A percentile compares a stretch with the other conserved stretches of the same genome.
phyloP scores from a whole-genome alignment of 2,888 invertebrate species.

The Drosophila limbata region DNA sequence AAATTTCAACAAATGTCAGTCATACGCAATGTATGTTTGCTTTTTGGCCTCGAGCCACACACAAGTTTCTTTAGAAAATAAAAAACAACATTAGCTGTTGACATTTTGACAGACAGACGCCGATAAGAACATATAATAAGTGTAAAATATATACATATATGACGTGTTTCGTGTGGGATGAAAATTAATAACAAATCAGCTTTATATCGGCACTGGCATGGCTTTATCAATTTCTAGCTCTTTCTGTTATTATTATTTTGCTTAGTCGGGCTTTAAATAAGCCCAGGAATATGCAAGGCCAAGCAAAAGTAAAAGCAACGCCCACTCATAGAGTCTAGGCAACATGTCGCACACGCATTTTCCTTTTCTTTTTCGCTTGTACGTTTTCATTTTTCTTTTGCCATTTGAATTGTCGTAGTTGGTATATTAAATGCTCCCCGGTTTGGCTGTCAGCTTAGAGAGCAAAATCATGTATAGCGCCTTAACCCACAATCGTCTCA shows the following conservation, averaged over 20 bases:
- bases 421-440: slow-evolving; percentile 28
- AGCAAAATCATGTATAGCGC: slow-evolving; percentile 31
- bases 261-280: slow-evolving; percentile 30
- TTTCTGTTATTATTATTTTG: slow-evolving; percentile 1
- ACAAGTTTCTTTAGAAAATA: slow-evolving; percentile 38
- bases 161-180: slow-evolving; percentile 4
- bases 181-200: slow-evolving; percentile 48
- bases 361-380: slow-evolving; percentile 22
- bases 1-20: slow-evolving; percentile 50
- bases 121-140: slow-evolving; percentile 39
- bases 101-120: slow-evolving; percentile 58
- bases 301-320: slow-evolving; percentile 12
- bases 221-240: slow-evolving; percentile 29
- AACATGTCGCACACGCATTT: slow-evolving; percentile 63
- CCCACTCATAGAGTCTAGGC: slow-evolving; percentile 46
- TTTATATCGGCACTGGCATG: slow-evolving; percentile 19
- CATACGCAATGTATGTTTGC: slow-evolving; percentile 26
- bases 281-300: slow-evolving; percentile 7
- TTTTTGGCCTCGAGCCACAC: slow-evolving; percentile 44
- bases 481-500: slow-evolving; percentile 12
- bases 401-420: slow-evolving; percentile 16
- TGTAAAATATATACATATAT: not conserved
- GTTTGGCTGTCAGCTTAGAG: slow-evolving; percentile 46
- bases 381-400: slow-evolving; percentile 6
- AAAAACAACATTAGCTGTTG: slow-evolving; percentile 60